Conservation (phyloP, 2,113 vertebrate species). For the Leucoraja erinaceus region DNA sequence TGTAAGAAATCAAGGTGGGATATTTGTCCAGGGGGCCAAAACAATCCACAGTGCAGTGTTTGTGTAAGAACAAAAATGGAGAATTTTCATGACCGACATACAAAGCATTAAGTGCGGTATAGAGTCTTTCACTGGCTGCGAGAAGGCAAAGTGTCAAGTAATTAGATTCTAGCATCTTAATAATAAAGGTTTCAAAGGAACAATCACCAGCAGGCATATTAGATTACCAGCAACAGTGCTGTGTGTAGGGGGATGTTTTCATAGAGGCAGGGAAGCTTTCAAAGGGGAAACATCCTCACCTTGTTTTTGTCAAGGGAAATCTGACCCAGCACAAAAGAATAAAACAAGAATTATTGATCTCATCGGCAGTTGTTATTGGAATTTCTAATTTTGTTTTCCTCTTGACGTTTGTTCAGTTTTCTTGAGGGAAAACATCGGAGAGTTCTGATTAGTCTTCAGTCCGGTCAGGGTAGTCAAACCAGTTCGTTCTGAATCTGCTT, state of each 20-base stretch:
- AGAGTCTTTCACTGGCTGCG: background rate
- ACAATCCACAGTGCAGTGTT: background rate
- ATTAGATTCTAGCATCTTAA: constrained; percentile 29
- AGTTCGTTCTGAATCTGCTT: background rate
- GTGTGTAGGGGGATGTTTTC: background rate
- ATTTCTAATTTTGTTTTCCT: constrained; percentile 22
- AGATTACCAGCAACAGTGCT: constrained; percentile 14
- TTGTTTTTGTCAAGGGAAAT: background rate
- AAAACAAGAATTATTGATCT: constrained; percentile 4
- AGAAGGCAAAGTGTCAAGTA: constrained; percentile 21
- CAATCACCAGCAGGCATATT: constrained; percentile 7
- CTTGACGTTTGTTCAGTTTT: constrained; percentile 8
- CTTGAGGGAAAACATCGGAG: background rate
- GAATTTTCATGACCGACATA: background rate
- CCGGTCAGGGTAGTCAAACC: background rate
- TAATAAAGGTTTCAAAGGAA: constrained; percentile 26
- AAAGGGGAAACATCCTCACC: background rate
- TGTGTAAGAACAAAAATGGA: background rate
- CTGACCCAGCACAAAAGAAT: constrained; percentile 22
- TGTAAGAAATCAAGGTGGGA: background rate
- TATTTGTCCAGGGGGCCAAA: background rate
- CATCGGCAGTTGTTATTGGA: background rate
- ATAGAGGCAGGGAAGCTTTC: background rate
- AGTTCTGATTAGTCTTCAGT: background rate
- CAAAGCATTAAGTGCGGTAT: background rate